Evolutionary conservation across 2,113 vertebrate genomes (phyloP).

Genomic region (Notothenia coriiceps): DNA sequence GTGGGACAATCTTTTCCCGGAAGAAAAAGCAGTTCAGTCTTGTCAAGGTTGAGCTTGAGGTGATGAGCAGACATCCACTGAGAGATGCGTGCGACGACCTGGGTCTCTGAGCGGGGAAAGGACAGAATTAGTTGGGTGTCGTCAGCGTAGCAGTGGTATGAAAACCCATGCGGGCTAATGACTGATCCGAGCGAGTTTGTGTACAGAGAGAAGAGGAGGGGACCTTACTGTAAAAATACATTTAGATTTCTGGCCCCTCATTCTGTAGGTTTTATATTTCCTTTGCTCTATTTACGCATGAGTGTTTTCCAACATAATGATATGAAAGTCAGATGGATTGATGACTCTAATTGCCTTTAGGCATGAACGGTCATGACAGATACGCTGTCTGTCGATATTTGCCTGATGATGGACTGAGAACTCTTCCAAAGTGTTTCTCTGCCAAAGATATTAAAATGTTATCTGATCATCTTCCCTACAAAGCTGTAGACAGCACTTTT

Average conservation of each 20-base stretch:
- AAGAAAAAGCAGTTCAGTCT: no score
- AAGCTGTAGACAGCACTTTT: conserved; percentile 13
- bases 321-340: conserved; percentile 28
- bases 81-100: no score
- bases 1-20: no score
- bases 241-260: conserved; percentile 19
- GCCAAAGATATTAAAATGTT: not conserved
- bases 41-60: no score
- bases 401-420: conserved; percentile 19
- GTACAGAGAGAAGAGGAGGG: no score
- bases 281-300: conserved; percentile 5
- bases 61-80: no score
- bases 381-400: conserved; percentile 9
- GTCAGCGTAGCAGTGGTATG: no score
- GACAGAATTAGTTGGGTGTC: no score
- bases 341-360: conserved; percentile 28
- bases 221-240: conserved; percentile 6
- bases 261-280: conserved; percentile 6
- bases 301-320: conserved; percentile 30
- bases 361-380: conserved; percentile 14
- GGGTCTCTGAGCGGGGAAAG: no score
- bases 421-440: not conserved
- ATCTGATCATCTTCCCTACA: conserved; percentile 5
- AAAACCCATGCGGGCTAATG: no score
- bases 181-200: no score